These are phyloP conservation scores for Peromyscus polionotus DNA, from an alignment of 2,113 vertebrate species.

Conservation along the genomic window DNA sequence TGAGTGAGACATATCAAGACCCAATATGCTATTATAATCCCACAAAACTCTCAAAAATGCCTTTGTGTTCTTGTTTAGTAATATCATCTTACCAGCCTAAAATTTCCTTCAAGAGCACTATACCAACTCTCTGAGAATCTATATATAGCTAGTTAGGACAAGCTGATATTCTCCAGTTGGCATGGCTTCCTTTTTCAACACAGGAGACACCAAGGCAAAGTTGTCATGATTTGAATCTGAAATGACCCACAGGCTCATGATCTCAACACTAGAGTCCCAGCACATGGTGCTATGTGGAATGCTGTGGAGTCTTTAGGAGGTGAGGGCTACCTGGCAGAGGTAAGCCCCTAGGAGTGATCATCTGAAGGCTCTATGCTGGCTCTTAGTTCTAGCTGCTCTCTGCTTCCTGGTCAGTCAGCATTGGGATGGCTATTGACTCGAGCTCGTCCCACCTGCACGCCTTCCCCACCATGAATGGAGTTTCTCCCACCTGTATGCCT, in stretches of 20 bases:
- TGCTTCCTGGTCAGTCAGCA: not conserved
- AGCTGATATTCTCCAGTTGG: not conserved
- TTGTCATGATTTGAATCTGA: not conserved
- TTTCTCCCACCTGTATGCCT: not conserved
- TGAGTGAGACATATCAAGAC: not conserved
- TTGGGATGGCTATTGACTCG: no score
- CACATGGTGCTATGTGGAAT: not conserved
- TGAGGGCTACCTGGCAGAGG: not conserved
- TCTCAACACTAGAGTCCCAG: not conserved
- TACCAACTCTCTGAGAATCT: not conserved
- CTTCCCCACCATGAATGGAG: no score
- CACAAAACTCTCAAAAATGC: not conserved
- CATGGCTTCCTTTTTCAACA: not conserved
- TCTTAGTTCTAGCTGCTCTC: not conserved
- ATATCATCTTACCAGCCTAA: not conserved
- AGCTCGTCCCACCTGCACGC: no score
- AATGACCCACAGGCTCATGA: not conserved
- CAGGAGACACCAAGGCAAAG: not conserved
- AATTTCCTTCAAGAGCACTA: constrained; percentile 3
- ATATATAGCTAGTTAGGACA: not conserved
- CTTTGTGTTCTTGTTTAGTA: not conserved
- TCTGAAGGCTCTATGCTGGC: not conserved
- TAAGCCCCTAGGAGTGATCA: not conserved
- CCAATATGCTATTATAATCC: not conserved
- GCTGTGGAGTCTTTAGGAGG: no score